Evolutionary conservation across 2,888 invertebrate species (phyloP).

Genomic region (Unio delphinus): DNA sequence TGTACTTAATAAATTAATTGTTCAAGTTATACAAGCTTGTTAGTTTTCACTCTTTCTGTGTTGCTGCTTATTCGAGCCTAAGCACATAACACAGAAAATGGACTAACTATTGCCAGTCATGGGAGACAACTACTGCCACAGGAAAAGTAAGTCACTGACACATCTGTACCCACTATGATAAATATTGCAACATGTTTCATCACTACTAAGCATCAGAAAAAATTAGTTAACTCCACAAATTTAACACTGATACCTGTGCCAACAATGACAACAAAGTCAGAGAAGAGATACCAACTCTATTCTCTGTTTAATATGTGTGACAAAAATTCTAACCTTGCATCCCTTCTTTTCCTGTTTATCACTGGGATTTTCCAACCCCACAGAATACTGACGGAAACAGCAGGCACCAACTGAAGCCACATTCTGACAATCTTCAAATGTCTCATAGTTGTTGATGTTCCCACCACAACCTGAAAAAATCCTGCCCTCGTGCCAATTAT

Average conservation of each 20-base stretch:
- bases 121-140: too few species aligned
- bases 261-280: background rate
- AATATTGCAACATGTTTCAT: too few species aligned
- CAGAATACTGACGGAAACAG: conserved; percentile 54
- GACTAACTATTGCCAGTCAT: too few species aligned
- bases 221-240: too few species aligned
- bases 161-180: too few species aligned
- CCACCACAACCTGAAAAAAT: conserved; percentile 61
- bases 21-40: too few species aligned
- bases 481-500: background rate
- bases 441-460: conserved; percentile 64
- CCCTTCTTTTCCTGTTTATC: conserved; percentile 46
- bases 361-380: conserved; percentile 38
- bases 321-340: conserved; percentile 50
- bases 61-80: too few species aligned
- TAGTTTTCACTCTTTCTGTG: too few species aligned
- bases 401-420: conserved; percentile 61
- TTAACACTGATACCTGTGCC: background rate
- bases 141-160: too few species aligned
- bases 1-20: too few species aligned
- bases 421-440: conserved; percentile 53
- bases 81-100: too few species aligned
- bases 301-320: background rate
- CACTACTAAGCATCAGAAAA: too few species aligned
- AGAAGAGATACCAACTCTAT: background rate